Evolutionary conservation across 1,140 invertebrate species (phyloP), one percentile per base, ranked within the genome.

Genomic region (Plodia interpunctella): DNA sequence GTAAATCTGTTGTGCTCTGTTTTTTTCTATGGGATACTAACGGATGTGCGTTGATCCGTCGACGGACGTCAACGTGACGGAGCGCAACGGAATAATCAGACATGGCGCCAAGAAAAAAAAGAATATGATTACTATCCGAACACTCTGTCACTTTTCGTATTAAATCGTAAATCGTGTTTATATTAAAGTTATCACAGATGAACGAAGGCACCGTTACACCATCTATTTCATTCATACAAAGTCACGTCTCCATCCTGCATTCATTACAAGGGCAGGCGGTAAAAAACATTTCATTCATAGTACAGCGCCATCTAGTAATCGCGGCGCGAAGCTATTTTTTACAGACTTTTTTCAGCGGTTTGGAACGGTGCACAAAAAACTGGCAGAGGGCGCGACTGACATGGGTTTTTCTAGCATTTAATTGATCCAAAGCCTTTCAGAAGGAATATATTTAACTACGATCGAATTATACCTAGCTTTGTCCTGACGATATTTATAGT

Each of bases 311-410:
- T 65, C 69, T 72, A 56, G 56, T 52, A 19, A 21, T 44, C 18
- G 32, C 11, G 21, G 10, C 17, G 38, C 19, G 44, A 28, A 68
- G 59, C 69, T 6, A 17, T 64, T 68, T 72, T 72, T 72, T 62
- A 19, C 5, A 9, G 2, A 15, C n/a, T 8, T 62, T 66, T 68
- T 68, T 63, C 38, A 60, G 38, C 0, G 18, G 49, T 15, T 30
- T 15, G 44, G 21, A 38, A 44, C 25, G 19, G 30, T 21, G 18
- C 13, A 15, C 17, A 55, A 63, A 63, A 70, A 60, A 50, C 55
- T 10, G 21, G 28, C 10, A 70, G 65, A 70, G 68, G 68, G 68
- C 68, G 68, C 60, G 38, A 32, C 21, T 65, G 53, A 51, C 53
- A 54, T 11, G 25, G 25, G 44, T 20, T 19, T 54, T 60, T 57